Conservation (phyloP, 2,888 invertebrate species). For the Patella pellucida region DNA sequence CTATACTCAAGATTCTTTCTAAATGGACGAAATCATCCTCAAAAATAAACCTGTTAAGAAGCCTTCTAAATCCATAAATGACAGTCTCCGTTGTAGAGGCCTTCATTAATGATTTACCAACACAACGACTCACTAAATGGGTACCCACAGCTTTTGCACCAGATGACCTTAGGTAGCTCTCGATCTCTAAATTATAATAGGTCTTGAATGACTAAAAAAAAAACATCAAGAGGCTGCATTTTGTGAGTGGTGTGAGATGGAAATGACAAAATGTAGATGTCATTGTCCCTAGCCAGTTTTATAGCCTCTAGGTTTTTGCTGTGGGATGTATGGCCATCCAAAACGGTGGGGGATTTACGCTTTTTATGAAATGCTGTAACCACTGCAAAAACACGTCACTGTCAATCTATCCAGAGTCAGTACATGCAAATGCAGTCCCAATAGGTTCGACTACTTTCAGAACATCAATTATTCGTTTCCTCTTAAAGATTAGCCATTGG, state of each 20-base stretch:
- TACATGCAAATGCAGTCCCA: not conserved
- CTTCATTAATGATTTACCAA: not conserved
- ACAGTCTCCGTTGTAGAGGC: not conserved
- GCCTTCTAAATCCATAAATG: not conserved
- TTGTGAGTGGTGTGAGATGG: not conserved
- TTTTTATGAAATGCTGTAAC: not conserved
- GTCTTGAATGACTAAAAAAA: not conserved
- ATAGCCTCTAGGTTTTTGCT: not conserved
- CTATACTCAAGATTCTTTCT: not conserved
- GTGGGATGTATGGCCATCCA: conserved; percentile 1
- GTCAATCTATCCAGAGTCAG: conserved; percentile 4
- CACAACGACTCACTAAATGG: not conserved
- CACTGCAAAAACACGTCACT: not conserved
- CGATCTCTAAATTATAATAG: not conserved
- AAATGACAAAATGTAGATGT: not conserved
- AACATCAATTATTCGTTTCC: conserved; percentile 8
- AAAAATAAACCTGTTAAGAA: conserved; percentile 1
- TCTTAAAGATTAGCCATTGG: conserved; percentile 32
- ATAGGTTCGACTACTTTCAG: not conserved
- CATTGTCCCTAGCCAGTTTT: not conserved
- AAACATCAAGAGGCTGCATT: not conserved
- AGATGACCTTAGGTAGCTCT: not conserved
- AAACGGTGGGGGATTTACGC: not conserved
- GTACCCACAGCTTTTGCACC: not conserved
- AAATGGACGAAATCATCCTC: not conserved